Base-by-base conservation (phyloP, 2,797 vertebrate species). In the Micromesistius poutassou region DNA sequence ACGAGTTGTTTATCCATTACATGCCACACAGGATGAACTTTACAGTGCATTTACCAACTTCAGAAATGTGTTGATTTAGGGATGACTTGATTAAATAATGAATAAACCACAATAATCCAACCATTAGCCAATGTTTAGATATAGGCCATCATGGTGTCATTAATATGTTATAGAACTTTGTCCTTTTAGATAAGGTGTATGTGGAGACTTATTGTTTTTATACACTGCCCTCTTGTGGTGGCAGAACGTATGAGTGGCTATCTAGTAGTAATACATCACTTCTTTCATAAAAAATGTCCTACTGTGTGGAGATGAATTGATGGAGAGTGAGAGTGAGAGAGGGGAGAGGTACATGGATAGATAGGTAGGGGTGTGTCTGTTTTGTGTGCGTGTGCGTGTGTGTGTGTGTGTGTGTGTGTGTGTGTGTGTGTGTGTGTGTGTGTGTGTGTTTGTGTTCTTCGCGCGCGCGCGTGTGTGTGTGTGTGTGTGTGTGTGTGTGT, bases 211-310 rank as follows among this genome's bases (percentile, higher is more conserved):
- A 25, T 38, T 25, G 7, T 73, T 46, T 28, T 38, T 28, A 46
- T 78, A 77, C 83, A 91, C 89, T 90, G 92, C 89, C 91, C 89
- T 87, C 92, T 35, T 88, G 92, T 89, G 92, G 91, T 62, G 74
- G 80, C 62, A 86, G 38, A 55, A 8, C 16, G 71, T 25, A 25
- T 50, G 68, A 85, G 76, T 86, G 74, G 62, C n/a, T 28, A 68
- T 68, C n/a, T 28, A 28, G 62, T 68, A 68, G 55, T 62, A 25
- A 62, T 62, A 8, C 5, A 62, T 62, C 6, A 62, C 4, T 25
- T 62, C 55, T 25, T 25, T 25, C 55, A n/a, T 62, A 62, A 62
- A 62, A 6, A n/a, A 30, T 71, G 68, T 12, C 66, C 9, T 10
- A 70, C n/a, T 70, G 66, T 70, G 66, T 30, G 28, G 9, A 70